A percentile compares a stretch with the other conserved stretches of the same genome.
phyloP scores from a whole-genome alignment of 2,888 invertebrate genomes.

The Griposia aprilina region DNA sequence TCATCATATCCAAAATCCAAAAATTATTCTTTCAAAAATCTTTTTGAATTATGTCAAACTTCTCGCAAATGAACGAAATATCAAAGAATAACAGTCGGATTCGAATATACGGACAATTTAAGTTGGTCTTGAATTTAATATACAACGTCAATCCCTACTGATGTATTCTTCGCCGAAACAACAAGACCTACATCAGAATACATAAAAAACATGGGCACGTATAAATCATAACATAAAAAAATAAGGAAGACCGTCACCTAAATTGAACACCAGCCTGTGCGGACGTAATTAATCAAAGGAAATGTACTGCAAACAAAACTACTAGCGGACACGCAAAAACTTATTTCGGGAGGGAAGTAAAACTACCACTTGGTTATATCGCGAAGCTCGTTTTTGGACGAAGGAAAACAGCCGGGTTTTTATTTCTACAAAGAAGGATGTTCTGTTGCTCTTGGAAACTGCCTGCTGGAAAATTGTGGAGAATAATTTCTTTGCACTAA shows the following conservation, averaged over 20 bases:
- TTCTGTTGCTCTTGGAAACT: slow-evolving; percentile 16
- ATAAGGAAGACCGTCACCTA: slow-evolving; percentile 56
- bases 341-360: slow-evolving; percentile 66
- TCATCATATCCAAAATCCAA: too few relatives aligned
- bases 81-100: too few relatives aligned
- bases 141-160: not conserved
- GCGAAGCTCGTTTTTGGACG: slow-evolving; percentile 51
- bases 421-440: slow-evolving; percentile 50
- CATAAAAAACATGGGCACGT: slow-evolving; percentile 13
- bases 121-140: not conserved
- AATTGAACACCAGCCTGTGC: slow-evolving; percentile 61
- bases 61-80: too few relatives aligned
- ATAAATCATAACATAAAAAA: slow-evolving; percentile 52
- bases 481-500: slow-evolving; percentile 13
- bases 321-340: slow-evolving; percentile 68
- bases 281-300: slow-evolving; percentile 70
- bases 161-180: not conserved
- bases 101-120: not conserved
- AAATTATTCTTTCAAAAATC: too few relatives aligned
- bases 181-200: slow-evolving; percentile 2
- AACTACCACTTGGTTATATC: slow-evolving; percentile 66
- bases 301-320: slow-evolving; percentile 68
- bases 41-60: too few relatives aligned
- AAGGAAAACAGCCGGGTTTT: slow-evolving; percentile 51
- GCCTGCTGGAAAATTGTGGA: slow-evolving; percentile 20